Percentiles rank a stretch among this genome's conserved stretches.
phyloP scores from a whole-genome alignment of 2,113 vertebrate genomes.

The Mus musculus region DNA sequence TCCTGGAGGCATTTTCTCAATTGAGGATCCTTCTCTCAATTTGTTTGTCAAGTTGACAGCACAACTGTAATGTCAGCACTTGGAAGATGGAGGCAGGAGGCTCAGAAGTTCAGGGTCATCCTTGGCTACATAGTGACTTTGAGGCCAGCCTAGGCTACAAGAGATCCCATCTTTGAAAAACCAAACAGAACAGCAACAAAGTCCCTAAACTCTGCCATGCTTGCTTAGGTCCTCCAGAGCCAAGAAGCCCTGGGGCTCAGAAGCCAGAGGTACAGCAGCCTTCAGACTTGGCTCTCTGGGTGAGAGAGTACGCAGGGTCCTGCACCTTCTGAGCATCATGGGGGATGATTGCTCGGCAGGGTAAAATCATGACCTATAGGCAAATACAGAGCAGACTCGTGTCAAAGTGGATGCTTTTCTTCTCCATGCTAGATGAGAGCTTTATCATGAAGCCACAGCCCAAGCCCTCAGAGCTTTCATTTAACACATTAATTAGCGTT shows the following conservation, averaged over 20 bases:
- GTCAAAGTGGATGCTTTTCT: not conserved
- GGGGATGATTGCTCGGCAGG: not conserved
- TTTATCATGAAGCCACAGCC: not conserved
- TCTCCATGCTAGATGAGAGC: too few species aligned
- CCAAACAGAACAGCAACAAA: not conserved
- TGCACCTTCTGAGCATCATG: not conserved
- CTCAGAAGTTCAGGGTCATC: not conserved
- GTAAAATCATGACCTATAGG: not conserved
- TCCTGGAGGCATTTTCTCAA: not conserved
- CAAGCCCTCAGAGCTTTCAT: not conserved
- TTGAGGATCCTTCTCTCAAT: not conserved
- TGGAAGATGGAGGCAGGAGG: not conserved
- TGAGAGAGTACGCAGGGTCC: fast-evolving
- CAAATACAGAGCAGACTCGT: not conserved
- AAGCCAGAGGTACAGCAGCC: not conserved
- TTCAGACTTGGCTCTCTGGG: not conserved
- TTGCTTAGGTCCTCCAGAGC: not conserved
- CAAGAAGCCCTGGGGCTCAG: not conserved
- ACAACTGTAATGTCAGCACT: too few species aligned
- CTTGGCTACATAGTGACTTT: not conserved
- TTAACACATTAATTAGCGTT: not conserved
- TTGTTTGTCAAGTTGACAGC: not conserved
- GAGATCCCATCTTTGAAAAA: not conserved
- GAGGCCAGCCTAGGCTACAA: not conserved
- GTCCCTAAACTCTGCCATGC: not conserved